A percentile compares a stretch with the other conserved stretches of the same genome.
These are phyloP conservation scores for Etheostoma nigrum DNA, from an alignment of 2,797 vertebrate genomes.

Conservation along the genomic window DNA sequence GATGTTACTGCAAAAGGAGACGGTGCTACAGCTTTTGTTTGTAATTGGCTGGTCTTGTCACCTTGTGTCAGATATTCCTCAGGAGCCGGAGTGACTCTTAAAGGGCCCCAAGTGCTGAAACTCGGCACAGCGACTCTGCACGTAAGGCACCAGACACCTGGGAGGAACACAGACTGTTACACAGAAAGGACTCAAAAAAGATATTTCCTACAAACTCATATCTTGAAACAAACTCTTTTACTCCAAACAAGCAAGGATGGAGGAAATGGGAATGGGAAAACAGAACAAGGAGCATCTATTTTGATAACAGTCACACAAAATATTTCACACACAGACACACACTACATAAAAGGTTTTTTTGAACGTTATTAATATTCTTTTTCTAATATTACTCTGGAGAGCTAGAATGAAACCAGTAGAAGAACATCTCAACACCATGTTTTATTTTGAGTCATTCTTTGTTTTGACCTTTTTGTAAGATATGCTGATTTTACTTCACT, in stretches of 20 bases:
- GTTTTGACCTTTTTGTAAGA: slow-evolving; percentile 72
- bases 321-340: slow-evolving; percentile 51
- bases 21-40: neutral
- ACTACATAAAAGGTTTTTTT: slow-evolving; percentile 58
- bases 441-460: slow-evolving; percentile 71
- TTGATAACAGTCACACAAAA: slow-evolving; percentile 73
- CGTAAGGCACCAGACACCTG: slow-evolving; percentile 39
- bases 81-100: slow-evolving; percentile 49
- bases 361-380: slow-evolving; percentile 63
- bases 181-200: slow-evolving; percentile 55
- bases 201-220: slow-evolving; percentile 75
- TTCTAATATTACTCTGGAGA: slow-evolving; percentile 56
- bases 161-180: slow-evolving; percentile 67
- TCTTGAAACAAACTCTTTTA: slow-evolving; percentile 72
- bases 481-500: slow-evolving; percentile 50
- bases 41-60: slow-evolving; percentile 42
- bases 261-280: slow-evolving; percentile 59
- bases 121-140: slow-evolving; percentile 38
- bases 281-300: slow-evolving; percentile 78
- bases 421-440: slow-evolving; percentile 69
- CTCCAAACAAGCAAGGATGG: slow-evolving; percentile 65
- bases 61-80: slow-evolving; percentile 55
- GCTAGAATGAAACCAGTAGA: slow-evolving; percentile 72
- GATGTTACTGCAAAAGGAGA: neutral
- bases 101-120: slow-evolving; percentile 43